Percentiles rank a stretch among this genome's conserved stretches.
Evolutionary conservation across 2,888 invertebrate genomes (phyloP).

Genomic region (Hybos culiciformis): DNA sequence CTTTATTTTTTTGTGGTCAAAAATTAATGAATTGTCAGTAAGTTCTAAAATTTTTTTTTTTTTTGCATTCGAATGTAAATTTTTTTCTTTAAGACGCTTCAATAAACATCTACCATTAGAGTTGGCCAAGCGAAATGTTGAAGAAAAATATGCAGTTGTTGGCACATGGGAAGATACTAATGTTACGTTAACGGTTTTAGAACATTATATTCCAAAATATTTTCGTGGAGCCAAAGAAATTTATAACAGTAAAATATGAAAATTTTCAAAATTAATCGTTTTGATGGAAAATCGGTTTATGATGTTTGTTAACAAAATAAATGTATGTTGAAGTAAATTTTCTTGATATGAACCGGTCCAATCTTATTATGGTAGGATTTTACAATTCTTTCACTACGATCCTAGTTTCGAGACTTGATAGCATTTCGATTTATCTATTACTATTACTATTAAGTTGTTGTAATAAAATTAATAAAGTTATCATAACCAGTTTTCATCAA

Average conservation of each 20-base stretch:
- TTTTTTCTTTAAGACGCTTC: constrained; percentile 50
- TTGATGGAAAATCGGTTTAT: constrained; percentile 23
- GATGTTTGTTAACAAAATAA: background rate
- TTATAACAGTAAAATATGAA: constrained; percentile 52
- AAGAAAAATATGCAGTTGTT: constrained; percentile 70
- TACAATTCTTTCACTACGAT: too few relatives aligned
- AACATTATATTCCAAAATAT: constrained; percentile 66
- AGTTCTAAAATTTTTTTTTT: constrained; percentile 37
- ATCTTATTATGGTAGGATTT: too few relatives aligned
- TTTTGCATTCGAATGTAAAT: background rate
- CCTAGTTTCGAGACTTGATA: too few relatives aligned
- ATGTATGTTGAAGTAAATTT: too few relatives aligned
- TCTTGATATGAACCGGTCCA: too few relatives aligned
- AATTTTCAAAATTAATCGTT: background rate
- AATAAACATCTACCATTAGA: constrained; percentile 66
- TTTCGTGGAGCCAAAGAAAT: constrained; percentile 59
- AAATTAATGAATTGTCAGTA: constrained; percentile 63
- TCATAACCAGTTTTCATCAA: too few relatives aligned
- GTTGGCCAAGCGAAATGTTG: constrained; percentile 67
- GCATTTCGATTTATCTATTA: too few relatives aligned
- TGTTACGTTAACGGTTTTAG: constrained; percentile 63
- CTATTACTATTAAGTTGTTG: background rate
- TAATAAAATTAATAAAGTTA: background rate
- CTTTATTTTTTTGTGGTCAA: constrained; percentile 80
- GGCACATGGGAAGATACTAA: constrained; percentile 78